These are phyloP conservation scores for Meloidogyne floridensis DNA, from an alignment of 1,140 invertebrate genomes.

Conservation along the genomic window DNA sequence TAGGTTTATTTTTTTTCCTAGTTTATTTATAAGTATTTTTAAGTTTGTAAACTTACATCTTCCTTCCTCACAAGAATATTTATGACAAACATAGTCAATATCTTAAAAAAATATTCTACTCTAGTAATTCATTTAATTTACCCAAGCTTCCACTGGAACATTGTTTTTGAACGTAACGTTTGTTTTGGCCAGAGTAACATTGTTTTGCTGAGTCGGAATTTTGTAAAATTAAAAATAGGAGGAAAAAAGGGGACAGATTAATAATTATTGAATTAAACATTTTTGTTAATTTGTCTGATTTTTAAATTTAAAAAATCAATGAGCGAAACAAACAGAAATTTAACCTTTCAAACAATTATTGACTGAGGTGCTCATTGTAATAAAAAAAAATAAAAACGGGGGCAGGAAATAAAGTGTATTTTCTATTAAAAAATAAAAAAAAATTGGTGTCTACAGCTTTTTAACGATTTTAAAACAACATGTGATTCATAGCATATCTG, in stretches of 20 bases:
- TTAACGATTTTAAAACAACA: background rate
- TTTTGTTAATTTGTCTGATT: background rate
- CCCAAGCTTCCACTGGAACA: constrained; percentile 23
- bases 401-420: background rate
- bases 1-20: background rate
- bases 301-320: constrained; percentile 3
- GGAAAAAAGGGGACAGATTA: background rate
- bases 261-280: background rate
- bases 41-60: constrained; percentile 19
- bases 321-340: background rate
- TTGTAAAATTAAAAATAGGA: constrained; percentile 7
- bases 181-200: constrained; percentile 27
- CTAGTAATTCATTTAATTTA: background rate
- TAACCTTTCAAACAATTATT: background rate
- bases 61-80: constrained; percentile 16
- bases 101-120: constrained; percentile 1
- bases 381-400: background rate
- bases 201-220: constrained; percentile 15
- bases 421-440: background rate
- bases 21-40: background rate
- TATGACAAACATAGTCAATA: constrained; percentile 28
- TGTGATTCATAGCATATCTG: background rate
- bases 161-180: constrained; percentile 8
- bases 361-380: background rate
- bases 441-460: background rate